These are phyloP conservation scores for Eudasyphora cyanicolor DNA, from an alignment of 2,888 invertebrate genomes.

Conservation along the genomic window DNA sequence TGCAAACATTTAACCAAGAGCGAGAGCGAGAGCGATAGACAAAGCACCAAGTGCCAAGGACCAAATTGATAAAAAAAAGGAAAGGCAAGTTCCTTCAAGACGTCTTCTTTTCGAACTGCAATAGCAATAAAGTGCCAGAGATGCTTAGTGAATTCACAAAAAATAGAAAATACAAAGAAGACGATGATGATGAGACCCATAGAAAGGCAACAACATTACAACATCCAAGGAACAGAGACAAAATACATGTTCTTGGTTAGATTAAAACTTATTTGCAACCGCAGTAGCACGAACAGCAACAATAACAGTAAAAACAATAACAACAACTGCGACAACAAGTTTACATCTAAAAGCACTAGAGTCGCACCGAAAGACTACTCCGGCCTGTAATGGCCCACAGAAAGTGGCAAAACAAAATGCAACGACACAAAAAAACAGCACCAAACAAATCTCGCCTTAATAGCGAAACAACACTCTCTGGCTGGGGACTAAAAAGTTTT, in stretches of 20 bases:
- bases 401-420: neutral
- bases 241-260: constrained; percentile 58
- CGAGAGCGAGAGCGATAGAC: too few relatives aligned
- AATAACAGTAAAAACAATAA: constrained; percentile 8
- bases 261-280: constrained; percentile 62
- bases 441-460: neutral
- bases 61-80: neutral
- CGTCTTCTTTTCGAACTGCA: constrained; percentile 14
- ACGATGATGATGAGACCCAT: too few relatives aligned
- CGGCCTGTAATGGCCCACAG: constrained; percentile 6
- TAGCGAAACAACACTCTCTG: constrained; percentile 37
- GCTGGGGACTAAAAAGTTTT: constrained; percentile 39
- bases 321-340: constrained; percentile 23
- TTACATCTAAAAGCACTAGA: constrained; percentile 40
- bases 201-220: constrained; percentile 9
- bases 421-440: neutral
- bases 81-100: constrained; percentile 11
- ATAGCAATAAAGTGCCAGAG: constrained; percentile 31
- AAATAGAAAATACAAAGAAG: constrained; percentile 5
- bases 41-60: constrained; percentile 44
- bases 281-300: constrained; percentile 9
- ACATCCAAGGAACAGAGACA: constrained; percentile 20
- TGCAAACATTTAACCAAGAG: constrained; percentile 54
- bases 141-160: constrained; percentile 28
- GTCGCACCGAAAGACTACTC: constrained; percentile 22